Evolutionary conservation across 2,797 vertebrate species (phyloP).

Genomic region (Pipistrellus pygmaeus): DNA sequence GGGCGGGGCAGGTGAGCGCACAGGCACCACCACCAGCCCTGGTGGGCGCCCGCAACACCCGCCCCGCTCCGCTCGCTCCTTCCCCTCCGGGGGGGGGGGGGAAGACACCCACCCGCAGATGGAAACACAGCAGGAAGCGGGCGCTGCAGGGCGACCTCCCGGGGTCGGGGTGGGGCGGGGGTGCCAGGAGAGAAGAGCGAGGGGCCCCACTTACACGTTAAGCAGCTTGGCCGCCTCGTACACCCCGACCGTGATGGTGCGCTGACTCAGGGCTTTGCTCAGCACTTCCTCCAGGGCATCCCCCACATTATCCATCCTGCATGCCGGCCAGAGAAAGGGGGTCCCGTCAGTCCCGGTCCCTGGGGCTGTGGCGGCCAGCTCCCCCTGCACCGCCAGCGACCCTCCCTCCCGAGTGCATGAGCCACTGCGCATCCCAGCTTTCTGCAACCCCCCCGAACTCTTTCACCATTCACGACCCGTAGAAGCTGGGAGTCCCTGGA

Average conservation of each 20-base stretch:
- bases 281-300: conserved; percentile 95
- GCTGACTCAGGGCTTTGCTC: conserved; percentile 94
- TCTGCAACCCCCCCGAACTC: neutral
- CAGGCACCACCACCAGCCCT: neutral
- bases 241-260: conserved; percentile 95
- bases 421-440: neutral
- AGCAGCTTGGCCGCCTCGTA: conserved; percentile 97
- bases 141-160: neutral
- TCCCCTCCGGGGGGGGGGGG: neutral
- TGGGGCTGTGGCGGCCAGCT: no score
- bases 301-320: conserved; percentile 95
- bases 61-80: neutral
- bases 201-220: conserved; percentile 93
- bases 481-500: neutral
- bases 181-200: neutral
- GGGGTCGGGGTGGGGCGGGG: neutral
- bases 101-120: neutral
- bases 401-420: neutral
- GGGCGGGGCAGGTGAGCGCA: neutral
- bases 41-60: neutral
- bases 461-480: neutral
- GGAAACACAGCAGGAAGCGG: neutral
- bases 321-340: neutral
- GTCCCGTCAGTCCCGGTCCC: neutral
- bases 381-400: neutral